These are phyloP conservation scores for Volucella bombylans DNA, from an alignment of 2,888 invertebrate species.

Conservation along the genomic window DNA sequence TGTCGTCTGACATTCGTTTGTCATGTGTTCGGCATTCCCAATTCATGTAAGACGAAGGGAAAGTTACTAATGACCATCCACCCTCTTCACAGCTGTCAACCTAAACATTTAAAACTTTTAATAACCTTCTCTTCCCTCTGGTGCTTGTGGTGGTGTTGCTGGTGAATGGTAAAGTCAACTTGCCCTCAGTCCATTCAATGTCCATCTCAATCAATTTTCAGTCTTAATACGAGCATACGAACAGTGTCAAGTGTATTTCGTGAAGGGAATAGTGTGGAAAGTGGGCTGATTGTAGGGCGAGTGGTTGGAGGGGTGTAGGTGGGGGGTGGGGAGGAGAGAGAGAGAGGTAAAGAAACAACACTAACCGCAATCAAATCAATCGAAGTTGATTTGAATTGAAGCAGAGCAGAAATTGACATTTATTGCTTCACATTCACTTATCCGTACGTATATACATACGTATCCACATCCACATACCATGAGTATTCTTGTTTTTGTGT, in stretches of 20 bases:
- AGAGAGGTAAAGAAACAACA: conserved; percentile 2
- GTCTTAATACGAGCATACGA: not conserved
- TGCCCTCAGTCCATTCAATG: conserved; percentile 61
- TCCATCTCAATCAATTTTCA: conserved; percentile 68
- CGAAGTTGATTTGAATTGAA: conserved; percentile 72
- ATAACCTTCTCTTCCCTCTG: conserved; percentile 45
- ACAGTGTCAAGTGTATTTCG: too few species aligned
- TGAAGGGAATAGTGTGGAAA: not conserved
- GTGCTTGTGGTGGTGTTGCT: too few species aligned
- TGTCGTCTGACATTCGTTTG: not conserved
- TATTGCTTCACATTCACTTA: conserved; percentile 51
- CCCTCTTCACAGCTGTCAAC: conserved; percentile 66
- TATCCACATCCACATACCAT: not conserved
- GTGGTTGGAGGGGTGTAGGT: too few species aligned
- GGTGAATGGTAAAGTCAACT: conserved; percentile 55
- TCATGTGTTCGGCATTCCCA: conserved; percentile 8
- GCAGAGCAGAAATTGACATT: conserved; percentile 55
- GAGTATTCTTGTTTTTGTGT: conserved; percentile 10
- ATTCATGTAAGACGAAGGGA: conserved; percentile 35
- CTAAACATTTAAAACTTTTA: conserved; percentile 67
- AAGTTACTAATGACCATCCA: conserved; percentile 67
- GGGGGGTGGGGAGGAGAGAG: not conserved
- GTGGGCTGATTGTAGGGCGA: not conserved
- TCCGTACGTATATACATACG: not conserved
- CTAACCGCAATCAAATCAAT: conserved; percentile 61